A percentile compares a stretch with the other conserved stretches of the same genome.
Evolutionary conservation across 2,113 vertebrate genomes (phyloP).

Genomic region (Ciconia maguari): DNA sequence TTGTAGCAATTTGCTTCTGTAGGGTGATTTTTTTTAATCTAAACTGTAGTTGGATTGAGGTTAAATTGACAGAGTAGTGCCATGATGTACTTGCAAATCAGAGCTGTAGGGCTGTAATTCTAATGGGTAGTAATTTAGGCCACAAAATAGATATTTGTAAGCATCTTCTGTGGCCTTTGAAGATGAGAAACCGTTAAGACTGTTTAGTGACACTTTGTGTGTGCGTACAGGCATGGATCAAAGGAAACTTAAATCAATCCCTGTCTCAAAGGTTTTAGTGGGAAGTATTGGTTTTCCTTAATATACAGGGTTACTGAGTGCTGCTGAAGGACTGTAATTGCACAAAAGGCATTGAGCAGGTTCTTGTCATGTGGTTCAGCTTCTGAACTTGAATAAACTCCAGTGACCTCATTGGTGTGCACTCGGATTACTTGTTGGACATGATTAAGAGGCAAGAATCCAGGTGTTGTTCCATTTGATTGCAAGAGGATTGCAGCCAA

Average conservation of each 20-base stretch:
- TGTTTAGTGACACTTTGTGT: background rate
- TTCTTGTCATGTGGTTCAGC: conserved; percentile 18
- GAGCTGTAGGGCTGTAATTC: background rate
- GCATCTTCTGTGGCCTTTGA: background rate
- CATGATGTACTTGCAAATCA: background rate
- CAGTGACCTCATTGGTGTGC: conserved; percentile 6
- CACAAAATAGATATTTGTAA: background rate
- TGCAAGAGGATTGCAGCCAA: background rate
- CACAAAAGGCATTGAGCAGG: conserved; percentile 19
- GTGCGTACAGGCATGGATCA: background rate
- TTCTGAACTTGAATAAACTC: conserved; percentile 29
- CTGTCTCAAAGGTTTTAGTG: background rate
- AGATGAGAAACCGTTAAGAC: background rate
- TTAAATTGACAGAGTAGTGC: background rate
- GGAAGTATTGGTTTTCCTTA: background rate
- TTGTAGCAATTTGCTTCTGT: background rate
- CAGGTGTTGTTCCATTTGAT: conserved; percentile 22
- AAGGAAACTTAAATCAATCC: background rate
- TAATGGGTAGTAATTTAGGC: background rate
- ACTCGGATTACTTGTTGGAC: conserved; percentile 23
- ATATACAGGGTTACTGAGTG: background rate
- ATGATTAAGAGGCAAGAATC: conserved; percentile 4
- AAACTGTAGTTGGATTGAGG: background rate
- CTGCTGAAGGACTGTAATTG: background rate
- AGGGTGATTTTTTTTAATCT: background rate